These are phyloP conservation scores for Sebastes oblongus DNA, from an alignment of 2,797 vertebrate genomes.

Conservation along the genomic window DNA sequence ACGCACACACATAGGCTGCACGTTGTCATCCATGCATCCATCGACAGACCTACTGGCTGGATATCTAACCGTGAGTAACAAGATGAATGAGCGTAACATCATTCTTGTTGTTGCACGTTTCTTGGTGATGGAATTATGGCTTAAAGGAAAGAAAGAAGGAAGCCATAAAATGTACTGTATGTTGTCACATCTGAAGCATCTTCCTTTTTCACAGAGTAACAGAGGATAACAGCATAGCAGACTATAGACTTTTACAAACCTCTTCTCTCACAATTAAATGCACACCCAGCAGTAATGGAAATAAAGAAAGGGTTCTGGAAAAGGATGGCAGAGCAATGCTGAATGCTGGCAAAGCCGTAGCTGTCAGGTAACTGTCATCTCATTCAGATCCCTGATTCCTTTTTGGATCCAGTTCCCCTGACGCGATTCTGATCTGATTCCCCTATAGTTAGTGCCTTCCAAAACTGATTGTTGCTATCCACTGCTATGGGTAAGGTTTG, in stretches of 20 bases:
- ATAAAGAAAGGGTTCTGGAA: not conserved
- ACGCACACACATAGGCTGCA: no score
- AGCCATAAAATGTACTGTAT: not conserved
- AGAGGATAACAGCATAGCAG: not conserved
- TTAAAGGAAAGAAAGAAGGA: no score
- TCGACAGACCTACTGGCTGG: not conserved
- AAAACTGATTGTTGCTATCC: not conserved
- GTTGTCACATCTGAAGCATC: not conserved
- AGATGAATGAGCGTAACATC: no score
- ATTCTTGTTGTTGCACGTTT: no score
- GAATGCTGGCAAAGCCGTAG: no score
- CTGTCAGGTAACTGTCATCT: no score
- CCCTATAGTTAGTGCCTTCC: not conserved
- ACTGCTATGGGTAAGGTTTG: not conserved
- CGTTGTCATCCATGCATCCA: no score
- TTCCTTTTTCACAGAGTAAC: not conserved
- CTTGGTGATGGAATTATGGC: no score
- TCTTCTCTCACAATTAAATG: not conserved
- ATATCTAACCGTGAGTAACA: no score
- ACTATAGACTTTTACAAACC: not conserved
- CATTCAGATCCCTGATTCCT: no score
- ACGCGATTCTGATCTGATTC: not conserved
- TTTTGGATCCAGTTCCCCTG: no score
- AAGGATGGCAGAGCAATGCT: no score
- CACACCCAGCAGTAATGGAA: not conserved